These are phyloP conservation scores for Cryptus armator DNA, from an alignment of 2,888 invertebrate genomes.

Conservation along the genomic window DNA sequence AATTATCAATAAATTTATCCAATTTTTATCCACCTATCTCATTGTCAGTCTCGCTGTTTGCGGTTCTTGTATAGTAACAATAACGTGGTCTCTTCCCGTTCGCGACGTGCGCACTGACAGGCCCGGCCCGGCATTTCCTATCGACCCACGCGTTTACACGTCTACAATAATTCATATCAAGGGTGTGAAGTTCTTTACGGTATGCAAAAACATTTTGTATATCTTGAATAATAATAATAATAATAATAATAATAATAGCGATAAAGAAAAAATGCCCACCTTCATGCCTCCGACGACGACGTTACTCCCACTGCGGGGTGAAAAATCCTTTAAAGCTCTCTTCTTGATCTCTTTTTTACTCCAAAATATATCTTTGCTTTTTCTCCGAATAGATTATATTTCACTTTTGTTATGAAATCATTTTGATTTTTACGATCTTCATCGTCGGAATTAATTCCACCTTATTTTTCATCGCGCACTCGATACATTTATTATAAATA, in stretches of 20 bases:
- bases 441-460: neutral
- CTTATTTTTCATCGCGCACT: constrained; percentile 46
- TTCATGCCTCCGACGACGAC: constrained; percentile 48
- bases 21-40: constrained; percentile 34
- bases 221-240: neutral
- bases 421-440: constrained; percentile 8
- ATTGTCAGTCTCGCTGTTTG: constrained; percentile 36
- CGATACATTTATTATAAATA: neutral
- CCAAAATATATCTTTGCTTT: neutral
- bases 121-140: constrained; percentile 27
- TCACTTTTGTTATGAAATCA: constrained; percentile 39
- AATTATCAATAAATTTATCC: constrained; percentile 66
- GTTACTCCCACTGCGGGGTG: neutral
- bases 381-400: neutral
- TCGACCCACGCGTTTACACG: constrained; percentile 38
- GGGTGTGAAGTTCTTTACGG: constrained; percentile 24
- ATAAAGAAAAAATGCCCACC: constrained; percentile 46
- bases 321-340: constrained; percentile 37
- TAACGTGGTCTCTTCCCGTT: constrained; percentile 24
- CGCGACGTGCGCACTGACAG: constrained; percentile 27
- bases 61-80: constrained; percentile 20
- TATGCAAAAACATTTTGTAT: neutral
- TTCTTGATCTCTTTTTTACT: neutral
- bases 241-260: neutral
- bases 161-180: constrained; percentile 37